Conservation (phyloP, 2,888 invertebrate species). For the Drosophila nigritarsus region DNA sequence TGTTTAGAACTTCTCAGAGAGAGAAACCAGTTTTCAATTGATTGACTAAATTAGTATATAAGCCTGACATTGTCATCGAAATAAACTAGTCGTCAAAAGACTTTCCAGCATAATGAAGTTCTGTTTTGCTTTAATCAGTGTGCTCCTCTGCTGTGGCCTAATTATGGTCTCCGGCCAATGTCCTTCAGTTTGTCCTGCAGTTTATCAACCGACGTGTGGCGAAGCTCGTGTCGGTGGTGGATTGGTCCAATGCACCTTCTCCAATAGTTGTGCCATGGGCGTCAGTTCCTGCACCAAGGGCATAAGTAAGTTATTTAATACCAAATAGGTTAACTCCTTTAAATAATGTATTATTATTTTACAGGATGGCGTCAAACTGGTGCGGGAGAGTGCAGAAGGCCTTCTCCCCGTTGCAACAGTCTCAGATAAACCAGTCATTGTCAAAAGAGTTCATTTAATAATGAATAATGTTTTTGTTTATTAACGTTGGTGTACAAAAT, state of each 20-base stretch:
- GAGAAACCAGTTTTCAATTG: constrained; percentile 16
- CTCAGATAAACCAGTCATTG: neutral
- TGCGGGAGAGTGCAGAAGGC: neutral
- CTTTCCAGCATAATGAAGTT: constrained; percentile 25
- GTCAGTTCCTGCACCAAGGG: constrained; percentile 11
- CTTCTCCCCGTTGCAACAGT: constrained; percentile 6
- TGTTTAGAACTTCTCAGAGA: constrained; percentile 2
- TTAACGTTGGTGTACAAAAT: neutral
- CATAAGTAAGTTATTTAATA: constrained; percentile 29
- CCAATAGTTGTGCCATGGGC: constrained; percentile 22
- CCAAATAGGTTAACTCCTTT: neutral
- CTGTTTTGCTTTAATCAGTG: constrained; percentile 20
- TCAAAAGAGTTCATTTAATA: neutral
- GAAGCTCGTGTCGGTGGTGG: constrained; percentile 20
- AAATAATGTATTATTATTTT: neutral
- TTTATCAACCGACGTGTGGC: constrained; percentile 31
- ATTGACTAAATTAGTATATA: constrained; percentile 21
- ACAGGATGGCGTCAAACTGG: constrained; percentile 26
- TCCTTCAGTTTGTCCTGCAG: constrained; percentile 12
- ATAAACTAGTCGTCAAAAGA: constrained; percentile 3
- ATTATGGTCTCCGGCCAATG: constrained; percentile 9
- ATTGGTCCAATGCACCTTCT: constrained; percentile 26
- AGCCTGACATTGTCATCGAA: neutral
- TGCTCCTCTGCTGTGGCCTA: constrained; percentile 27
- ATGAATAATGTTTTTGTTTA: neutral